phyloP scores from a whole-genome alignment of 1,140 invertebrate genomes.

The Nasonia giraulti region DNA sequence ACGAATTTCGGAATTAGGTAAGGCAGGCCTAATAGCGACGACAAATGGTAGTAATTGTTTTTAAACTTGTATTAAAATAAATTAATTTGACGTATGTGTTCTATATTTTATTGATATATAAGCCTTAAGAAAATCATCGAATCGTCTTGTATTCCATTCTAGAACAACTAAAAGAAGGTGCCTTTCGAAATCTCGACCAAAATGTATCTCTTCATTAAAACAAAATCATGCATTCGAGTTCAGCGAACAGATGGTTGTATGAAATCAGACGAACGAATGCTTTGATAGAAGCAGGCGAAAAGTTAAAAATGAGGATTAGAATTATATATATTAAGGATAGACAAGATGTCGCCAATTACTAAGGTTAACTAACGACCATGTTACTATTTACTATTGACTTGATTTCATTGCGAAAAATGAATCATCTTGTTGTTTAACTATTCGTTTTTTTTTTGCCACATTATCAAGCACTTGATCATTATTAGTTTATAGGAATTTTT shows the following conservation, averaged over 20 bases:
- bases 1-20: constrained; percentile 7
- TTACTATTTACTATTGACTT: constrained; percentile 63
- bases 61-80: constrained; percentile 32
- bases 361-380: constrained; percentile 18
- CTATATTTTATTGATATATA: constrained; percentile 27
- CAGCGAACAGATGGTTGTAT: not conserved
- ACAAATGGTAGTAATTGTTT: not conserved
- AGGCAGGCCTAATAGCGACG: constrained; percentile 10
- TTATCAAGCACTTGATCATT: constrained; percentile 49
- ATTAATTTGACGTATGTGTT: constrained; percentile 24
- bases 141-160: constrained; percentile 30
- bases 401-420: constrained; percentile 70
- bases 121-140: not conserved
- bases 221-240: constrained; percentile 5
- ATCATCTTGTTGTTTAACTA: constrained; percentile 69
- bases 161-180: constrained; percentile 40
- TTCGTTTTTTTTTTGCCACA: constrained; percentile 60
- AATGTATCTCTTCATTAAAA: constrained; percentile 10
- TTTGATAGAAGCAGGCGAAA: not conserved
- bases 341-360: constrained; percentile 26
- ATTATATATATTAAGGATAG: constrained; percentile 14
- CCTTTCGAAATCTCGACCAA: constrained; percentile 48
- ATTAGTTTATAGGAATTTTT: constrained; percentile 35
- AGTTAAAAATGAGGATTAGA: constrained; percentile 22
- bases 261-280: not conserved